Conservation (phyloP, 1,140 invertebrate genomes). For the Caerostris darwini region DNA sequence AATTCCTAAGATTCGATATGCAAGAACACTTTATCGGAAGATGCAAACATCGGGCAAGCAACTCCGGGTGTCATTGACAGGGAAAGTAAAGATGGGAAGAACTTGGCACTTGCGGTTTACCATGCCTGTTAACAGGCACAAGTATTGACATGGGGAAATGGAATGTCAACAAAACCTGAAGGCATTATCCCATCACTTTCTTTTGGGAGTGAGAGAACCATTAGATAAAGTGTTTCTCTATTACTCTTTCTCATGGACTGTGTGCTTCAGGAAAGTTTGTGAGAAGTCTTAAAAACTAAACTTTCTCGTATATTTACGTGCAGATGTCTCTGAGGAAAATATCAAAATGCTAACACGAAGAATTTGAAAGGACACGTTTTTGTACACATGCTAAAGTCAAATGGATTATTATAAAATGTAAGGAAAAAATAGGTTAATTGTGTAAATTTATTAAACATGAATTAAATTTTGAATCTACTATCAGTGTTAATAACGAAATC, state of each 20-base stretch:
- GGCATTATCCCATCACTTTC: conserved; percentile 27
- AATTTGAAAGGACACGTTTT: too few relatives aligned
- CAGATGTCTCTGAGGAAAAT: background rate
- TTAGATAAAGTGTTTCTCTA: conserved; percentile 50
- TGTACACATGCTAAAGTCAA: too few relatives aligned
- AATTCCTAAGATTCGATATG: background rate
- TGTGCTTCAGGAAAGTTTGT: background rate
- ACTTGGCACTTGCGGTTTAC: conserved; percentile 45
- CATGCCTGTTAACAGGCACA: conserved; percentile 33
- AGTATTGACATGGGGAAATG: conserved; percentile 59
- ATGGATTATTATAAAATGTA: too few relatives aligned
- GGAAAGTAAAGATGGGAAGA: conserved; percentile 21
- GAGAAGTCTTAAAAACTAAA: background rate
- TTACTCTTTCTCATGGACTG: background rate
- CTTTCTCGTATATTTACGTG: background rate
- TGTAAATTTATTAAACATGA: too few relatives aligned
- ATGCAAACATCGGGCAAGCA: background rate
- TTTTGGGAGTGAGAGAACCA: background rate
- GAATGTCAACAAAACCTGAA: conserved; percentile 58
- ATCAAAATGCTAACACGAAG: background rate
- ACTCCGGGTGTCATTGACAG: conserved; percentile 9
- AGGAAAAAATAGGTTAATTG: too few relatives aligned
- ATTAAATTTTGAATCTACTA: too few relatives aligned
- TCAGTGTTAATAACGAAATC: too few relatives aligned
- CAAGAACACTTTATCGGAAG: background rate